Percentiles rank a stretch among this genome's conserved stretches.
These are phyloP conservation scores for Lycophotia porphyrea DNA, from an alignment of 2,888 invertebrate species.

Conservation along the genomic window DNA sequence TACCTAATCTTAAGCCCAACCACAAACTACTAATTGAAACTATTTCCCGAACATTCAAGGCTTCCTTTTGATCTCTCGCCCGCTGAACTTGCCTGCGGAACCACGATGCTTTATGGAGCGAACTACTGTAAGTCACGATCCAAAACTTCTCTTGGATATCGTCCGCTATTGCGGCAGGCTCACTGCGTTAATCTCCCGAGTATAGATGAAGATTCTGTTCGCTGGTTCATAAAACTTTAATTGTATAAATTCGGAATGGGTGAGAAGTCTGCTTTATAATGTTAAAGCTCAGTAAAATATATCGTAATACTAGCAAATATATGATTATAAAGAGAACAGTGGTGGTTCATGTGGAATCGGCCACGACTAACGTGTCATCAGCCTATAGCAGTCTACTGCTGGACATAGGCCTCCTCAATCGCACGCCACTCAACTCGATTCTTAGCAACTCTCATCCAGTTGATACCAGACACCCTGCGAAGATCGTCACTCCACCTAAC, in stretches of 20 bases:
- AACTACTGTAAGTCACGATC: conserved; percentile 64
- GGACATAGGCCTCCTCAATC: too few species aligned
- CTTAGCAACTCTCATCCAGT: too few species aligned
- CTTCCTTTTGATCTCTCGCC: conserved; percentile 72
- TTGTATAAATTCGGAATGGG: conserved; percentile 30
- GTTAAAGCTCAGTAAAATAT: not conserved
- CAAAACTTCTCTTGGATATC: conserved; percentile 57
- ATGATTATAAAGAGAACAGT: not conserved
- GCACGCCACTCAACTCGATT: too few species aligned
- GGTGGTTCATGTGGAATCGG: not conserved
- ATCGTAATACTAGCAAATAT: not conserved
- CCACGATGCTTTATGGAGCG: conserved; percentile 63
- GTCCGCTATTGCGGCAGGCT: conserved; percentile 47
- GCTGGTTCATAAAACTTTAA: conserved; percentile 43
- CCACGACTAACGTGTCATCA: not conserved
- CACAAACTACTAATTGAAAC: conserved; percentile 77
- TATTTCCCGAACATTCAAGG: conserved; percentile 72
- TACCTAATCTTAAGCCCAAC: conserved; percentile 62
- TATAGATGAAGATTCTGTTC: conserved; percentile 48
- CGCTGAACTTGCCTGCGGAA: conserved; percentile 55
- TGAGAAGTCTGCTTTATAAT: not conserved
- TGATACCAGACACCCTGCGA: too few species aligned
- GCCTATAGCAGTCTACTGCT: too few species aligned
- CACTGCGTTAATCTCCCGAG: conserved; percentile 58
- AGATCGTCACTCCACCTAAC: too few species aligned